These are phyloP conservation scores for Halichoerus grypus DNA, from an alignment of 2,113 vertebrate species.

Conservation along the genomic window DNA sequence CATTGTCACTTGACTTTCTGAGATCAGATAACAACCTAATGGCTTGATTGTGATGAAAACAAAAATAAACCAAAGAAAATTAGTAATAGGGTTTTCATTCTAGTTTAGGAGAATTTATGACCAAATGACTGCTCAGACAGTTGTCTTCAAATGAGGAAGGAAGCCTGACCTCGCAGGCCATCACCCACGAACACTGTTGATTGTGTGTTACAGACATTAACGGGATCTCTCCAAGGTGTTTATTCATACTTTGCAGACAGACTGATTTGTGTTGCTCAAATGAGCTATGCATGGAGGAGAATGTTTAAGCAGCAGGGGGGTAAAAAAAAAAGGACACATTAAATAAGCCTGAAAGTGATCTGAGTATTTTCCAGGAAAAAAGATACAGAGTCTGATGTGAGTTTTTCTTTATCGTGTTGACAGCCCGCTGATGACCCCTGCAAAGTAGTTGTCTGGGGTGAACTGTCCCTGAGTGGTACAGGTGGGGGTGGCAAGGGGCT, in stretches of 20 bases:
- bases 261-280: neutral
- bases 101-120: neutral
- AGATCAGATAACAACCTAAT: slow-evolving; percentile 19
- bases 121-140: neutral
- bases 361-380: slow-evolving; percentile 47
- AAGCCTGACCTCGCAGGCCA: neutral
- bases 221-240: neutral
- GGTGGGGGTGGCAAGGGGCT: neutral
- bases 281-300: neutral
- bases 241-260: neutral
- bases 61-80: neutral
- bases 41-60: neutral
- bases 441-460: fast-evolving
- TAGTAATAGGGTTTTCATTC: neutral
- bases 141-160: neutral
- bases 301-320: neutral
- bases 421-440: neutral
- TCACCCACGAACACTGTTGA: neutral
- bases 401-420: neutral
- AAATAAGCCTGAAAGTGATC: slow-evolving; percentile 30
- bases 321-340: neutral
- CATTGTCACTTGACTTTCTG: neutral
- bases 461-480: neutral
- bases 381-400: neutral
- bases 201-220: neutral